These are phyloP conservation scores for Coreoperca whiteheadi DNA, from an alignment of 2,113 vertebrate species.

Conservation along the genomic window DNA sequence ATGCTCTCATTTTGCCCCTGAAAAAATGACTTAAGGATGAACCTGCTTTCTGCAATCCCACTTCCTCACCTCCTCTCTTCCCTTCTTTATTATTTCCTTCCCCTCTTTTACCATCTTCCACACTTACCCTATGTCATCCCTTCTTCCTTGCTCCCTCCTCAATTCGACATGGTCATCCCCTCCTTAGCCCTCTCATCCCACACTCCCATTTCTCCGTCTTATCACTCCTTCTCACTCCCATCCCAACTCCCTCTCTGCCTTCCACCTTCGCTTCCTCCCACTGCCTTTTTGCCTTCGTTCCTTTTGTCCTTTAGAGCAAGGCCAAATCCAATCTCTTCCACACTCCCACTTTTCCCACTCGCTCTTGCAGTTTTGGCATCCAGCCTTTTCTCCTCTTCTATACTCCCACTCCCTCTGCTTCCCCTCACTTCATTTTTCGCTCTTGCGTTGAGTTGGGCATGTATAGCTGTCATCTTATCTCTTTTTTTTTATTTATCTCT, in stretches of 20 bases:
- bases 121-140: conserved; percentile 22
- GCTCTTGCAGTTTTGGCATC: conserved; percentile 45
- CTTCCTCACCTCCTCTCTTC: not conserved
- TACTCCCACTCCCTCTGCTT: conserved; percentile 59
- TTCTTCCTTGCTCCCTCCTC: conserved; percentile 3
- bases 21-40: conserved; percentile 7
- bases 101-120: conserved; percentile 3
- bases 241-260: conserved; percentile 2
- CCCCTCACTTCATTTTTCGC: conserved; percentile 26
- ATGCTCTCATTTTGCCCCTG: not conserved
- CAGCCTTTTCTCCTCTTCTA: conserved; percentile 67
- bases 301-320: conserved; percentile 55
- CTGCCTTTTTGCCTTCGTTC: conserved; percentile 33
- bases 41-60: not conserved
- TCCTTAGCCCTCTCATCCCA: conserved; percentile 19
- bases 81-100: not conserved
- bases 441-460: conserved; percentile 10
- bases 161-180: conserved; percentile 31
- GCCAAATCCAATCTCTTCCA: conserved; percentile 72
- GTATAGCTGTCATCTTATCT: conserved; percentile 39
- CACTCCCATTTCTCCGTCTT: conserved; percentile 29
- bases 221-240: conserved; percentile 21
- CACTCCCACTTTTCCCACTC: conserved; percentile 70
- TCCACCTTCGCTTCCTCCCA: conserved; percentile 34
- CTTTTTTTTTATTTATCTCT: conserved; percentile 25